Conservation (phyloP, 2,113 vertebrate species). For the Gymnogyps californianus region DNA sequence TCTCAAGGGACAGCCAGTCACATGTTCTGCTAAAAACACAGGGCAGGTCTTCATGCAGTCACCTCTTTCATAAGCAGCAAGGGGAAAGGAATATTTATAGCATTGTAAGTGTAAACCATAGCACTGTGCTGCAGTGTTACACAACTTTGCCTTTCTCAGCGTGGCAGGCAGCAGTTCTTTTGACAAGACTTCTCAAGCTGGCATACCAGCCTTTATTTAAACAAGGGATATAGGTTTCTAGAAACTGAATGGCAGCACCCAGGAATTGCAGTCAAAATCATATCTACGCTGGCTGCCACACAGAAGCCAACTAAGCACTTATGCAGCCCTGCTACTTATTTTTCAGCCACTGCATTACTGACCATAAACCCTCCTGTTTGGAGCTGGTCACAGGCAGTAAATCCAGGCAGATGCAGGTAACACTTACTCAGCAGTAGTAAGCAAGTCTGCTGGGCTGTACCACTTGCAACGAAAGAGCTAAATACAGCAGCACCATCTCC, state of each 20-base stretch:
- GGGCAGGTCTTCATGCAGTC: constrained; percentile 34
- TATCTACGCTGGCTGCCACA: not conserved
- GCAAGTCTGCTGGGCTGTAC: not conserved
- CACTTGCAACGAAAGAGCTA: not conserved
- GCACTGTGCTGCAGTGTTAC: constrained; percentile 55
- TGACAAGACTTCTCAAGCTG: not conserved
- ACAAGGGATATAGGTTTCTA: not conserved
- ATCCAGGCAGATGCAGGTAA: not conserved
- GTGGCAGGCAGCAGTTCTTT: not conserved
- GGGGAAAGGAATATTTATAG: constrained; percentile 59
- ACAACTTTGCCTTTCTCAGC: constrained; percentile 21
- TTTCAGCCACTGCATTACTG: not conserved
- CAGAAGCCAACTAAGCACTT: not conserved
- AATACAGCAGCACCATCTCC: not conserved
- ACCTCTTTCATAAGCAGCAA: constrained; percentile 52
- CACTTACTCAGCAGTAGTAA: not conserved
- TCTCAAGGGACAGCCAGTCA: constrained; percentile 18
- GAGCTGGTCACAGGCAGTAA: not conserved
- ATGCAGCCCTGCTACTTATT: not conserved
- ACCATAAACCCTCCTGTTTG: accelerated
- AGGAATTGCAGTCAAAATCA: not conserved
- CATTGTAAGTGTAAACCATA: constrained; percentile 39
- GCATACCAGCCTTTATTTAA: not conserved
- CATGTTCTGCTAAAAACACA: constrained; percentile 39
- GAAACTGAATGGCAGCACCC: not conserved